A percentile compares a stretch with the other conserved stretches of the same genome.
Evolutionary conservation across 2,888 invertebrate species (phyloP).

Genomic region (Drosophila anceps): DNA sequence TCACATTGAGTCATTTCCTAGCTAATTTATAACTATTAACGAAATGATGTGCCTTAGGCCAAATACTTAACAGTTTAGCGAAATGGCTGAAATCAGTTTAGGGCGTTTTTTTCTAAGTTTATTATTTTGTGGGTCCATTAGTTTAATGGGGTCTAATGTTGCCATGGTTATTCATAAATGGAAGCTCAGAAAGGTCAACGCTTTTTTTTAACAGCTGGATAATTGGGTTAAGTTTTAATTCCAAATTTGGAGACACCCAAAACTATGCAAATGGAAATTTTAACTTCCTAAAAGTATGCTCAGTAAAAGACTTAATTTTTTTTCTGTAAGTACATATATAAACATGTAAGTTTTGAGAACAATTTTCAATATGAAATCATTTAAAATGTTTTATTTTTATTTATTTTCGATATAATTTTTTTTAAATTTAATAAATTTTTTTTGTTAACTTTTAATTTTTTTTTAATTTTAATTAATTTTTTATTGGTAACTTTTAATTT

Average conservation of each 20-base stretch:
- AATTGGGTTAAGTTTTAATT: conserved; percentile 1
- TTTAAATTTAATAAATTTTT: no score
- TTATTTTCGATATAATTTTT: no score
- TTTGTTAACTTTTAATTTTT: no score
- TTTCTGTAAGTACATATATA: no score
- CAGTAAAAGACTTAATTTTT: neutral
- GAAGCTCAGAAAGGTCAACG: conserved; percentile 10
- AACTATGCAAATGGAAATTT: conserved; percentile 30
- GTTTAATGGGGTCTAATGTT: conserved; percentile 16
- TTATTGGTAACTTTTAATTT: no score
- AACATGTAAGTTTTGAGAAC: no score
- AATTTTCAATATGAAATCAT: neutral
- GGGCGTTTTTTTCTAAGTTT: neutral
- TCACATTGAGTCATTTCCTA: conserved; percentile 53
- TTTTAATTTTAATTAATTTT: no score
- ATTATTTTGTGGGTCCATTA: conserved; percentile 10
- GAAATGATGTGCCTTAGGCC: conserved; percentile 30
- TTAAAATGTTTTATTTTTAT: neutral
- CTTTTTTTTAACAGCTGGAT: conserved; percentile 1
- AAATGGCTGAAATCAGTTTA: conserved; percentile 22
- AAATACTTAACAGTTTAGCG: conserved; percentile 29
- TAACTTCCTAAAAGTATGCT: conserved; percentile 41
- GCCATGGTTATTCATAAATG: neutral
- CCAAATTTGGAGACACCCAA: conserved; percentile 3
- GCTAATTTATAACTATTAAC: conserved; percentile 54